Percentiles rank a stretch among this genome's conserved stretches.
phyloP scores from a whole-genome alignment of 1,140 invertebrate species.

The Goniozus legneri region DNA sequence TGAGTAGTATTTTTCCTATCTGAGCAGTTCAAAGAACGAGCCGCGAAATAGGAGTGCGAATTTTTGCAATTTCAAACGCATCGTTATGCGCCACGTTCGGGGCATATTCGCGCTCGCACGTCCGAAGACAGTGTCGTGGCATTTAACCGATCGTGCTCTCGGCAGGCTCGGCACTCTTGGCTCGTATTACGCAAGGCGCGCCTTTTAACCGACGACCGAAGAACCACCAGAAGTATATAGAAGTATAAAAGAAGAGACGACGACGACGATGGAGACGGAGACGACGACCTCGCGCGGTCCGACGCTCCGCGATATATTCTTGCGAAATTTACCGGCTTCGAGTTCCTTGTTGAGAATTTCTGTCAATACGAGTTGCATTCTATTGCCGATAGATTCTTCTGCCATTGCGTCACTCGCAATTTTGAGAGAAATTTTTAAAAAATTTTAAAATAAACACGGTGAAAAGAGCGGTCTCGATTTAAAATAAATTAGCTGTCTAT shows the following conservation, averaged over 20 bases:
- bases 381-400: neutral
- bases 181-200: conserved; percentile 20
- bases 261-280: too few relatives aligned
- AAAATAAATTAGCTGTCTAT: too few relatives aligned
- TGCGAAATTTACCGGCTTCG: conserved; percentile 22
- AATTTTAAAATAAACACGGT: too few relatives aligned
- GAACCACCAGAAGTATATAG: too few relatives aligned
- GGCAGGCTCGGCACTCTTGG: conserved; percentile 24
- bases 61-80: too few relatives aligned
- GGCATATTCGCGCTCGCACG: neutral
- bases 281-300: conserved; percentile 24
- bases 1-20: too few relatives aligned
- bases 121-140: conserved; percentile 23
- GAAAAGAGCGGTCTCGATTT: too few relatives aligned
- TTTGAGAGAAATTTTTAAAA: neutral
- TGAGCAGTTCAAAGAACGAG: too few relatives aligned
- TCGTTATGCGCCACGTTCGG: neutral
- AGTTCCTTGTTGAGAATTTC: conserved; percentile 15
- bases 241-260: too few relatives aligned
- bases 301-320: conserved; percentile 20
- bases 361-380: neutral
- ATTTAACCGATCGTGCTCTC: conserved; percentile 29
- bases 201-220: conserved; percentile 23
- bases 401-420: neutral
- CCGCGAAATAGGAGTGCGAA: too few relatives aligned